phyloP scores from a whole-genome alignment of 1,140 invertebrate genomes.

The Samia ricini region DNA sequence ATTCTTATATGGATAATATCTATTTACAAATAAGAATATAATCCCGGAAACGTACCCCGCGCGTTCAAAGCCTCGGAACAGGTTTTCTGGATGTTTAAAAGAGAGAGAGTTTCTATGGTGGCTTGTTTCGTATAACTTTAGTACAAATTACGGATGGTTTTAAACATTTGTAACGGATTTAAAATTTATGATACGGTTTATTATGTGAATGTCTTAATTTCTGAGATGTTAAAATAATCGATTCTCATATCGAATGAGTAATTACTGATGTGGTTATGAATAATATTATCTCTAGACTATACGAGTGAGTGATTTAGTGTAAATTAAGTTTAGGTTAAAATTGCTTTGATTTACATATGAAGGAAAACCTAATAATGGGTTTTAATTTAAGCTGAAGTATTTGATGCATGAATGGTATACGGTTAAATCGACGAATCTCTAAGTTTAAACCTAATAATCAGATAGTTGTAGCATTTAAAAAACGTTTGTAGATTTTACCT shows the following conservation, averaged over 20 bases:
- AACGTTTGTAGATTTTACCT: no score
- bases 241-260: slow-evolving; percentile 8
- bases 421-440: no score
- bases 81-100: slow-evolving; percentile 3
- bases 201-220: slow-evolving; percentile 12
- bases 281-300: background rate
- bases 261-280: slow-evolving; percentile 1
- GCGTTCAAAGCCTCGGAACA: background rate
- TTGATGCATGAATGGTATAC: background rate
- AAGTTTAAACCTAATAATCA: no score
- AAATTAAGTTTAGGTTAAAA: background rate
- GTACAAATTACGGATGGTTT: slow-evolving; percentile 13
- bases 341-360: background rate
- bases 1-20: background rate
- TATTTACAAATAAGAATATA: background rate
- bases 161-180: slow-evolving; percentile 14
- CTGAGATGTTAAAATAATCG: background rate
- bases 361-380: background rate
- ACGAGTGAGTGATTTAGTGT: background rate
- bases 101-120: background rate
- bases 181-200: slow-evolving; percentile 12
- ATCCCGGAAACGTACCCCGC: slow-evolving; percentile 7
- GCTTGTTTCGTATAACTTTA: slow-evolving; percentile 1
- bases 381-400: background rate
- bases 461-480: no score